Evolutionary conservation across 2,113 vertebrate species (phyloP).

Genomic region (Trematocara zebra): DNA sequence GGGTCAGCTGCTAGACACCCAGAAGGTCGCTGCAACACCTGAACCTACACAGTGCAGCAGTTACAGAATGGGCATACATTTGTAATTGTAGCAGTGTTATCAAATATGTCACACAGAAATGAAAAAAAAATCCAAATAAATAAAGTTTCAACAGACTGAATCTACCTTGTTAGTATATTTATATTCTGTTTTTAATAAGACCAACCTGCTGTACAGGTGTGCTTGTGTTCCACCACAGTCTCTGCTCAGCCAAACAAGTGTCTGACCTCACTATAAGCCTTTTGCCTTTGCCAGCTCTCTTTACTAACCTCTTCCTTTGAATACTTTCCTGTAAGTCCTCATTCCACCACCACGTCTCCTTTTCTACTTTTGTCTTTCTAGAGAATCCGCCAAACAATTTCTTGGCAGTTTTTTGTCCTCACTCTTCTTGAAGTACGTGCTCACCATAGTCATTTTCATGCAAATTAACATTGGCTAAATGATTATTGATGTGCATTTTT

Average conservation of each 20-base stretch:
- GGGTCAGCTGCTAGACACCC: slow-evolving; percentile 4
- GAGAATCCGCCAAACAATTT: background rate
- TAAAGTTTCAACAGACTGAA: background rate
- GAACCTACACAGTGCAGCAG: background rate
- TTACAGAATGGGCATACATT: background rate
- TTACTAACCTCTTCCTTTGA: background rate
- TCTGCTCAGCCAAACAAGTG: background rate
- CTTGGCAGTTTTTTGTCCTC: background rate
- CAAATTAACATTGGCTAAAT: background rate
- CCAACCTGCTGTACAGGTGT: background rate
- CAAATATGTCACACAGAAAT: background rate
- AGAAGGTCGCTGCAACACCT: slow-evolving; percentile 17
- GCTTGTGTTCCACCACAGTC: background rate
- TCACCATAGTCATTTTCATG: background rate
- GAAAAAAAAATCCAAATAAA: background rate
- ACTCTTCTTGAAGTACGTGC: background rate
- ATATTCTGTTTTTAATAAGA: background rate
- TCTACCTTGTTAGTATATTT: background rate
- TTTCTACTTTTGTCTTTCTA: background rate
- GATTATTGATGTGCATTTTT: background rate
- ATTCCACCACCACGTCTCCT: background rate
- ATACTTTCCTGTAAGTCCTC: background rate
- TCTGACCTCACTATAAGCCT: background rate
- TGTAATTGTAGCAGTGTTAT: background rate
- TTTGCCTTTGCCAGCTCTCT: background rate